These are phyloP conservation scores for Hetaerina americana DNA, from an alignment of 1,140 invertebrate species.

Conservation along the genomic window DNA sequence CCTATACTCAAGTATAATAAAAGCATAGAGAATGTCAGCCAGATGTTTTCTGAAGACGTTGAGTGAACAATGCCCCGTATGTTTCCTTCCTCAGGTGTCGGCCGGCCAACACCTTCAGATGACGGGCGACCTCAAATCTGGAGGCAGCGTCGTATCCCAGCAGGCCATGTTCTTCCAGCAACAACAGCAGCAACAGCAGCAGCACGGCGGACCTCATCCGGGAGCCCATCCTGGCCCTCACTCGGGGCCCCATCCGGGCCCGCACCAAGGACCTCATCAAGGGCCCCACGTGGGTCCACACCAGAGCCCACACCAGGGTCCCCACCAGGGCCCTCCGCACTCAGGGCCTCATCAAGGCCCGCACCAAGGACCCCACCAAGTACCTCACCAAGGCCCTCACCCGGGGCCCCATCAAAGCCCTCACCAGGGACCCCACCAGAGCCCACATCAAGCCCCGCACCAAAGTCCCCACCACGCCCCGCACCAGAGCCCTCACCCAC, in stretches of 20 bases:
- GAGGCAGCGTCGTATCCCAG: constrained; percentile 40
- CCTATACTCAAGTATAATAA: no score
- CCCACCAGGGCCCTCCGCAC: constrained; percentile 25
- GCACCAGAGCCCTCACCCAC: constrained; percentile 25
- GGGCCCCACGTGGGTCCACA: constrained; percentile 18
- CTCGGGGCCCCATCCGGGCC: constrained; percentile 16
- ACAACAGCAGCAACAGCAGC: constrained; percentile 29
- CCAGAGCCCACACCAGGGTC: constrained; percentile 20
- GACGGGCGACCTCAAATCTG: constrained; percentile 45
- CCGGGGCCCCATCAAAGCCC: not conserved
- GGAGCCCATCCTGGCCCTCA: not conserved
- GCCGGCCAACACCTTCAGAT: constrained; percentile 67
- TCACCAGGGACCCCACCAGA: constrained; percentile 9
- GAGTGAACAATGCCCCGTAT: no score
- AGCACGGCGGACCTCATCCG: constrained; percentile 19
- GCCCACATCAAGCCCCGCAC: constrained; percentile 19
- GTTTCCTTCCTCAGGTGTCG: constrained; percentile 43
- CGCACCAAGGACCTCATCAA: constrained; percentile 18
- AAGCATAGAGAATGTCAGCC: no score
- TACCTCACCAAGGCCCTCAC: not conserved
- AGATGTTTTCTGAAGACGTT: no score
- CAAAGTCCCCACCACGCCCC: constrained; percentile 24
- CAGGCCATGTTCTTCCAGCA: constrained; percentile 66
- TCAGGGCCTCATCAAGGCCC: constrained; percentile 27
- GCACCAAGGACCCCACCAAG: not conserved